Percentiles rank a stretch among this genome's conserved stretches.
phyloP scores from a whole-genome alignment of 2,113 vertebrate genomes.

The Tangachromis dhanisi region DNA sequence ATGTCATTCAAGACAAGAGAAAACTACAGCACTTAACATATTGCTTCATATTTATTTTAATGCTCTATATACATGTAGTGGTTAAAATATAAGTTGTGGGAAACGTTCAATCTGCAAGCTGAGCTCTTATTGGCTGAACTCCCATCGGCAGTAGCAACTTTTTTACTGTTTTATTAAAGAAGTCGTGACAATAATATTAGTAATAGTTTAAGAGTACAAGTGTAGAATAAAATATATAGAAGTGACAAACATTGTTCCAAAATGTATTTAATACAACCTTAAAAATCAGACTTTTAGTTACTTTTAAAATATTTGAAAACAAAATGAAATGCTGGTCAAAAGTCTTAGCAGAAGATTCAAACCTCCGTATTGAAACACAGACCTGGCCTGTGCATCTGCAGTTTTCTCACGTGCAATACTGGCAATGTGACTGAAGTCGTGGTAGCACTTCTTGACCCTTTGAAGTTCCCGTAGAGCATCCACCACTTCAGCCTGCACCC shows the following conservation, averaged over 20 bases:
- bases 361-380: neutral
- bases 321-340: neutral
- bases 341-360: rapidly evolving
- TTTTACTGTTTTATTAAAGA: neutral
- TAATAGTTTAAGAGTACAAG: neutral
- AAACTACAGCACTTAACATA: neutral
- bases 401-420: slow-evolving; percentile 80
- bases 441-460: slow-evolving; percentile 79
- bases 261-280: neutral
- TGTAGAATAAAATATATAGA: neutral
- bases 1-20: neutral
- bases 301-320: neutral
- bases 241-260: neutral
- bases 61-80: neutral
- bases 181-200: neutral
- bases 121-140: neutral
- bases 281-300: neutral
- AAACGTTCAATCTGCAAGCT: neutral
- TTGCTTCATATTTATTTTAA: rapidly evolving
- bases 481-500: slow-evolving; percentile 77
- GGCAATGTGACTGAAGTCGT: slow-evolving; percentile 75
- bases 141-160: rapidly evolving
- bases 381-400: slow-evolving; percentile 80
- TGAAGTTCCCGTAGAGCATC: slow-evolving; percentile 81
- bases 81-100: neutral